These are phyloP conservation scores for Ramphastos sulfuratus DNA, from an alignment of 2,113 vertebrate genomes.

Conservation along the genomic window DNA sequence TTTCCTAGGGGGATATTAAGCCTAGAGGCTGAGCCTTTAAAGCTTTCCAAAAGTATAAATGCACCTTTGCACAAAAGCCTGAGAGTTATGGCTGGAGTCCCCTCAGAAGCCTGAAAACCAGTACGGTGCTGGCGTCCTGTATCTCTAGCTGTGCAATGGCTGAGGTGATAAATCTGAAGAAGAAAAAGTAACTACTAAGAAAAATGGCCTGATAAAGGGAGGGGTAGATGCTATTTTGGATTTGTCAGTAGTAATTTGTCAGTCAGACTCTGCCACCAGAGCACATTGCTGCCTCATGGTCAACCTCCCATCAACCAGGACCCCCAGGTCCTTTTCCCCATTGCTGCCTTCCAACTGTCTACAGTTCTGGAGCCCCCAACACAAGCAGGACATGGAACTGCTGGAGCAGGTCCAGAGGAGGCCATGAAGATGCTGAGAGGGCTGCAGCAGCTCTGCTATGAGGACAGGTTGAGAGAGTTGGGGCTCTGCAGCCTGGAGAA, in stretches of 20 bases:
- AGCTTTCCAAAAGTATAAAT: constrained; percentile 15
- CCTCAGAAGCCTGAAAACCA: not conserved
- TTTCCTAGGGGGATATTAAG: constrained; percentile 20
- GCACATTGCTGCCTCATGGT: too few relatives aligned
- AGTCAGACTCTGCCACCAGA: too few relatives aligned
- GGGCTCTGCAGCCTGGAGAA: too few relatives aligned
- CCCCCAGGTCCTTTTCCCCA: too few relatives aligned
- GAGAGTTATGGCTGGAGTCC: not conserved
- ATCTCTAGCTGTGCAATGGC: not conserved
- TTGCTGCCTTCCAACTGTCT: too few relatives aligned
- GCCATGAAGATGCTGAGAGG: too few relatives aligned
- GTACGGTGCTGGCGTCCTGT: not conserved
- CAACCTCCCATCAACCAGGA: too few relatives aligned
- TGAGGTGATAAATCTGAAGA: not conserved
- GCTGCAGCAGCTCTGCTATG: too few relatives aligned
- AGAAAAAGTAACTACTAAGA: not conserved
- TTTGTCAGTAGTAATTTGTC: not conserved
- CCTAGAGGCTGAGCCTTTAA: not conserved
- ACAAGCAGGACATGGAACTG: too few relatives aligned
- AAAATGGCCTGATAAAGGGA: not conserved
- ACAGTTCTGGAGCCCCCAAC: too few relatives aligned
- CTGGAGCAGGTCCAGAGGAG: too few relatives aligned
- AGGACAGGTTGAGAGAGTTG: too few relatives aligned
- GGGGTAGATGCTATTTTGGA: not conserved
- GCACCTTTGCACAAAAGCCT: not conserved